Percentiles rank a stretch among this genome's conserved stretches.
Evolutionary conservation across 2,797 vertebrate genomes (phyloP).

Genomic region (Valencia hispanica): DNA sequence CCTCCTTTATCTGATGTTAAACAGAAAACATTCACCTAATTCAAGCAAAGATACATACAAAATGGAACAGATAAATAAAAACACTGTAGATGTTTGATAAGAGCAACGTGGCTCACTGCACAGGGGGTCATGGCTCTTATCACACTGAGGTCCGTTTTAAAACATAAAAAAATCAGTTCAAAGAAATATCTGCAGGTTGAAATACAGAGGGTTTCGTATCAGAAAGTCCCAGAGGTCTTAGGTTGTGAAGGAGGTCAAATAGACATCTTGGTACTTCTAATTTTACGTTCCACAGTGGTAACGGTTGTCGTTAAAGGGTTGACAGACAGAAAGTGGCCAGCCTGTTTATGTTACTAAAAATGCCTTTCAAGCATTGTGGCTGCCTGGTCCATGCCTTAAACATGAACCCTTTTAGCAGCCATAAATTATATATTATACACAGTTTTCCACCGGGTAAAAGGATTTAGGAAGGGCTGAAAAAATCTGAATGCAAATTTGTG

Average conservation of each 20-base stretch:
- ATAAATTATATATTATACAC: constrained; percentile 59
- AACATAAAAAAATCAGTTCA: background rate
- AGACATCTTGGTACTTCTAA: background rate
- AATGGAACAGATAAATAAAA: background rate
- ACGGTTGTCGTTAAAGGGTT: background rate
- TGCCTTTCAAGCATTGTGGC: constrained; percentile 16
- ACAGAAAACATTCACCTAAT: background rate
- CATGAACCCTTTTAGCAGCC: constrained; percentile 47
- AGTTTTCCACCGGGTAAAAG: constrained; percentile 9
- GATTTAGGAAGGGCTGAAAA: background rate
- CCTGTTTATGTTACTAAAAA: constrained; percentile 27
- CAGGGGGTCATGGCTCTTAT: background rate
- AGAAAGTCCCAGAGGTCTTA: background rate
- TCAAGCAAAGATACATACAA: background rate
- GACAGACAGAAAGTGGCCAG: constrained; percentile 5
- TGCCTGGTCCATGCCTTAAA: constrained; percentile 7
- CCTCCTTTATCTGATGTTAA: background rate
- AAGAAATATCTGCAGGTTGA: background rate
- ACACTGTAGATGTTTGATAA: background rate
- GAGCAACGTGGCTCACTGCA: background rate
- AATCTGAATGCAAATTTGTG: background rate
- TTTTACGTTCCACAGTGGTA: background rate
- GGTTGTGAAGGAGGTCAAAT: background rate
- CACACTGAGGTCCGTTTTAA: background rate
- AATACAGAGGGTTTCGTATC: background rate